A percentile compares a stretch with the other conserved stretches of the same genome.
These are phyloP conservation scores for Laodelphax striatellus DNA, from an alignment of 1,140 invertebrate species.

Conservation along the genomic window DNA sequence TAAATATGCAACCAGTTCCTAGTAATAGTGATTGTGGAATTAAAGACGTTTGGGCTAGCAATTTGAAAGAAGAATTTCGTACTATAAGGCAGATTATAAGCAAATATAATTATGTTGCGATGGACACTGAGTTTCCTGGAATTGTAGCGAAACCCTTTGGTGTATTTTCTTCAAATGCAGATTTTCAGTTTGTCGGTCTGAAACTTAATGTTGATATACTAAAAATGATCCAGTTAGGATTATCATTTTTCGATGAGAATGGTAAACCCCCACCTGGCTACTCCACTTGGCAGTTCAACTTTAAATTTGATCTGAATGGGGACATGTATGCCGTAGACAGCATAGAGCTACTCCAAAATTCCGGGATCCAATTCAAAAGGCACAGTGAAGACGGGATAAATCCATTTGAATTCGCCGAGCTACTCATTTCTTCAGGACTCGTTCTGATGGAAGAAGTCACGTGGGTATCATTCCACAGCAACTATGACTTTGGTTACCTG, in stretches of 20 bases:
- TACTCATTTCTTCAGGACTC: slow-evolving; percentile 52
- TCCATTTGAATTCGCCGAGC: slow-evolving; percentile 48
- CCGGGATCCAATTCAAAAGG: slow-evolving; percentile 49
- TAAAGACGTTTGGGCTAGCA: slow-evolving; percentile 91
- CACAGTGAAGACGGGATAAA: slow-evolving; percentile 52
- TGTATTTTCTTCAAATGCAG: slow-evolving; percentile 12
- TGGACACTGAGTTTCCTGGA: slow-evolving; percentile 99
- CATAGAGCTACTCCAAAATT: slow-evolving; percentile 46
- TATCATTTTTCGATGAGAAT: slow-evolving; percentile 46
- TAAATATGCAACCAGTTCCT: slow-evolving; percentile 20
- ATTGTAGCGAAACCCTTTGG: slow-evolving; percentile 94
- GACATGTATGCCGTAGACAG: slow-evolving; percentile 56
- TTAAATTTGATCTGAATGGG: slow-evolving; percentile 40
- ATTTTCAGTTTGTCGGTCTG: slow-evolving; percentile 21
- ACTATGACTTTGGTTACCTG: slow-evolving; percentile 58
- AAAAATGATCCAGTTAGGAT: slow-evolving; percentile 48
- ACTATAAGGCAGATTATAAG: slow-evolving; percentile 84
- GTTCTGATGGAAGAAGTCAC: slow-evolving; percentile 46
- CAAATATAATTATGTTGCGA: slow-evolving; percentile 93
- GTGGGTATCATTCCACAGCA: slow-evolving; percentile 55
- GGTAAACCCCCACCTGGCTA: slow-evolving; percentile 36
- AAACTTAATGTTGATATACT: slow-evolving; percentile 49
- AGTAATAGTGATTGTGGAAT: slow-evolving; percentile 83
- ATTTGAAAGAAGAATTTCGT: slow-evolving; percentile 91
- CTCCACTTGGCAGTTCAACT: slow-evolving; percentile 52